These are phyloP conservation scores for Pampusana beccarii DNA, from an alignment of 2,113 vertebrate genomes.

Conservation along the genomic window DNA sequence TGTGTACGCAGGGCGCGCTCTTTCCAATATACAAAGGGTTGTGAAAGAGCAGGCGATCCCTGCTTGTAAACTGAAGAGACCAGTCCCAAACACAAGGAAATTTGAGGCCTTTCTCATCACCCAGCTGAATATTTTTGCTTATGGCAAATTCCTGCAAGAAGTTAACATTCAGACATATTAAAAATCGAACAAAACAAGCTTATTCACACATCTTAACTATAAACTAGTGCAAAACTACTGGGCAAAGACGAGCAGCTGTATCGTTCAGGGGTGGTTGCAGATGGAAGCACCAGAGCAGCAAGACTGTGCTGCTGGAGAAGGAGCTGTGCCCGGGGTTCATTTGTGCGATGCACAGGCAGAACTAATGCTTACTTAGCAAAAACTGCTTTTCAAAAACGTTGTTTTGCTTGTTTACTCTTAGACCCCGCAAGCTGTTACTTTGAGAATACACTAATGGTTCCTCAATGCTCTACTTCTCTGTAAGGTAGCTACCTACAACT, in stretches of 20 bases:
- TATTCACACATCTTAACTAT: neutral
- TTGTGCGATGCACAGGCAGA: neutral
- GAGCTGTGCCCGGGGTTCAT: neutral
- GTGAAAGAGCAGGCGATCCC: conserved; percentile 92
- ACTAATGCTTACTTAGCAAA: neutral
- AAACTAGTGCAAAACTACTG: neutral
- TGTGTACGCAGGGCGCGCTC: conserved; percentile 82
- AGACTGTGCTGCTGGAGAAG: neutral
- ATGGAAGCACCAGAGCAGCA: neutral
- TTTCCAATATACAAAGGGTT: conserved; percentile 94
- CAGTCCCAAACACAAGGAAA: conserved; percentile 98
- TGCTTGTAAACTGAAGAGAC: conserved; percentile 89
- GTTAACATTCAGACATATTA: neutral
- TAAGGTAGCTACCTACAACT: neutral
- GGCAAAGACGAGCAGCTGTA: neutral
- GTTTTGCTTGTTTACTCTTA: neutral
- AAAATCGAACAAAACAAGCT: neutral
- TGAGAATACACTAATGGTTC: neutral
- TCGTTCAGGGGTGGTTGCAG: neutral
- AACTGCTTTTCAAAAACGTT: neutral
- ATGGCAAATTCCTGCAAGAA: conserved; percentile 90
- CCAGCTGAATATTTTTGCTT: conserved; percentile 89
- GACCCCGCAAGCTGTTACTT: neutral
- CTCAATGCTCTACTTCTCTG: neutral
- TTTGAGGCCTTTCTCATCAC: conserved; percentile 83